Evolutionary conservation across 2,888 invertebrate species (phyloP), one percentile per base, ranked within the genome.

Genomic region (Macrosoma leucophasiata): DNA sequence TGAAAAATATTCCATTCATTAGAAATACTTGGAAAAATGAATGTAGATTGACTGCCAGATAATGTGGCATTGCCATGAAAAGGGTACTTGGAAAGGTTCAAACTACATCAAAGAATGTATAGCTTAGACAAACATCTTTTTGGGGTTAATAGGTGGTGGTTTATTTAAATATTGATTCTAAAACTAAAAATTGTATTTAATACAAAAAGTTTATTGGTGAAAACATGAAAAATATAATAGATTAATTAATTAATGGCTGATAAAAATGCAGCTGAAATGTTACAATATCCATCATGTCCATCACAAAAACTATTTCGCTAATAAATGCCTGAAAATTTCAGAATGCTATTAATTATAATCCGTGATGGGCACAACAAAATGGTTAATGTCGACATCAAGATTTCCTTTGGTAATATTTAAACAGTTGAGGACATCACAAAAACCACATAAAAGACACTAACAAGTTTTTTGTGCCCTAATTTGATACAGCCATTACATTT

Each of bases 151-250:
- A 77, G 82, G 84, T 79, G 74, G 71, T 63, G 73, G 74, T 81
- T 79, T 78, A 77, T 81, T 81, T 72, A 69, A 73, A 69, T 76
- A 76, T 75, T 76, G 76, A 75, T 79, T 82, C 82, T 82, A 79
- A 84, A 84, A 84, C 84, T 84, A 84, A 84, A 82, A 81, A 75
- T 78, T 82, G 81, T 82, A 84, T 84, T 82, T 82, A 81, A 84
- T 84, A 84, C 84, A 84, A 84, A 44, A 84, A 79, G 77, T 84
- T 82, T 84, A 84, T 84, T 84, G 84, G 84, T 84, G 84, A 84
- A 84, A 84, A 84, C 84, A 84, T 84, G 84, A 81, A 84, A 84
- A 84, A 84, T 84, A 84, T 84, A 82, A 82, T 82, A 79, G 82
- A 81, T 78, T 79, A 82, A 82, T 82, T 79, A 81, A 81, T 78